Evolutionary conservation across 2,888 invertebrate species (phyloP), one percentile per base, ranked within the genome.

Genomic region (Melolontha melolontha): DNA sequence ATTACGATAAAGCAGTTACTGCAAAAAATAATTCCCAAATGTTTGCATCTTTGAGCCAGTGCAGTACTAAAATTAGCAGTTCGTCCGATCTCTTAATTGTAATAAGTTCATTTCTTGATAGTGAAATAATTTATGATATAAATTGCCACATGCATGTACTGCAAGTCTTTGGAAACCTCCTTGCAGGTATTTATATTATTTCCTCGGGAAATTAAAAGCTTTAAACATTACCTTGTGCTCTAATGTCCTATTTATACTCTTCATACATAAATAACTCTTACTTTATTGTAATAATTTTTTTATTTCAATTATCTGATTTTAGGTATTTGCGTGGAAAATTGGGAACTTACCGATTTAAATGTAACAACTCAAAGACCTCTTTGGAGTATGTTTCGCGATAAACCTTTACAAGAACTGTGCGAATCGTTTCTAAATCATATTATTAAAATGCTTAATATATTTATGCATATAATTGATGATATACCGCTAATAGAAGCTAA

Each of bases 381-480:
- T 12, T 66, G 66, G 87, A 83, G 71, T 78, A 86, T 82, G 79
- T 86, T 72, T 76, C 76, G 66, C 72, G 84, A 69, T 81, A 82
- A 68, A 75, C 80, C 70, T 73, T 81, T 90, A 69, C 85, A 87
- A 54, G 84, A 79, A 17, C 76, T 88, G 11, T 87, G 90, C 2
- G 91, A 93, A 73, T 85, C 88, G 63, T 87, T 92, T 65, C 82
- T 93, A 8, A 86, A 85, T 68, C 91, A 94, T 63, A 86, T 91
- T 0, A 79, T 91, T 50, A 90, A 90, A 76, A 83, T 93, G 76
- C 81, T 94, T 67, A 93, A 93, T 79, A 88, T 93, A 22, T 87
- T 91, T 75, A 89, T 90, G 64, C 92, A 93, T 80, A 87, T 94
- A 73, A 87, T 93, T 70, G 92, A 93, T 75, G 93, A 93, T 79